A percentile compares a stretch with the other conserved stretches of the same genome.
Conservation (phyloP, 2,888 invertebrate species). For the Aporophyla nigra region DNA sequence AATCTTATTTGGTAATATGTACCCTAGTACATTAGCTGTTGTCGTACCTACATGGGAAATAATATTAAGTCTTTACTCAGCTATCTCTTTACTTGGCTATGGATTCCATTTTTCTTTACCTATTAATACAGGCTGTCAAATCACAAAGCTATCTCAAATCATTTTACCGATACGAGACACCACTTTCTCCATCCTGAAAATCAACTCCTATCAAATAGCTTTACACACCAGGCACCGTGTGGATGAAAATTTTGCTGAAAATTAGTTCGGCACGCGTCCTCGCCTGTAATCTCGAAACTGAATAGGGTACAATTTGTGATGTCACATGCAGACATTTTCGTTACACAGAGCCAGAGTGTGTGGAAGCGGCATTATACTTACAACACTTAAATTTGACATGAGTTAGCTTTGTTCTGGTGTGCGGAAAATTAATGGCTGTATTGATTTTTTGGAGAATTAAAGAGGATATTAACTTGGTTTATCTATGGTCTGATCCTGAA, state of each 20-base stretch:
- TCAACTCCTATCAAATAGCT: constrained; percentile 9
- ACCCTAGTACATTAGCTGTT: no score
- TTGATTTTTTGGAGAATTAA: not conserved
- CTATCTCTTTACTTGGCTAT: no score
- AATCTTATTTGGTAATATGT: not conserved
- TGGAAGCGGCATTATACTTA: constrained; percentile 40
- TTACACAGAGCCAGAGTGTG: constrained; percentile 53
- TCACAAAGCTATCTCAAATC: not conserved
- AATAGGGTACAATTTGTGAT: constrained; percentile 89
- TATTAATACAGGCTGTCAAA: not conserved
- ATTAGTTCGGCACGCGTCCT: constrained; percentile 82
- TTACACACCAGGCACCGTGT: constrained; percentile 12
- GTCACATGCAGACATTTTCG: constrained; percentile 85
- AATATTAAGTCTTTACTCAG: no score
- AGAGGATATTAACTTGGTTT: not conserved
- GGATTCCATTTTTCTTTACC: not conserved
- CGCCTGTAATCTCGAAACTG: constrained; percentile 87
- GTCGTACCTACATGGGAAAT: no score
- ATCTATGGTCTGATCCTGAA: not conserved
- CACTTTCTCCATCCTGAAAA: not conserved
- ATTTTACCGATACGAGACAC: not conserved
- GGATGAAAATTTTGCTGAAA: constrained; percentile 74
- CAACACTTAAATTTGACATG: not conserved
- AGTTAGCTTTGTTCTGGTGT: not conserved
- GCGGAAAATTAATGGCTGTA: not conserved